Conservation (phyloP, 2,888 invertebrate species). For the Thymelicus acteon region DNA sequence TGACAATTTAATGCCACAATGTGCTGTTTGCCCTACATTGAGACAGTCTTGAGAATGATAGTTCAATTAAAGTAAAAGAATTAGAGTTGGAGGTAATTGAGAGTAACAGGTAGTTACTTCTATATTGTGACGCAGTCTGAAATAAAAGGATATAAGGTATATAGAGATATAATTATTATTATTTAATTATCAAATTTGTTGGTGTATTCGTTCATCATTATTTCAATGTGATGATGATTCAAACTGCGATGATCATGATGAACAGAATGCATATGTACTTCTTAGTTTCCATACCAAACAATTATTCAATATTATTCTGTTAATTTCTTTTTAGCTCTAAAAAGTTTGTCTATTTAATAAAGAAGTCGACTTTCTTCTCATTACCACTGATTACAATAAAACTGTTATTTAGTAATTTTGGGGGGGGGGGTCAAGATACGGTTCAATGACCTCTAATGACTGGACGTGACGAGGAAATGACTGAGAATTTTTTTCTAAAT, state of each 20-base stretch:
- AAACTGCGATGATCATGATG: no score
- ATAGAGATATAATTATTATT: no score
- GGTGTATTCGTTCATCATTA: no score
- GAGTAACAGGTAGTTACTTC: neutral
- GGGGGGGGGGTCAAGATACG: conserved; percentile 46
- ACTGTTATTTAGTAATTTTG: conserved; percentile 59
- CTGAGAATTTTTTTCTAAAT: conserved; percentile 45
- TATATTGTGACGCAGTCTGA: neutral
- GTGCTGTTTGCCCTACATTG: conserved; percentile 25
- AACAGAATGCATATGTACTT: no score
- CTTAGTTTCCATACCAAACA: no score
- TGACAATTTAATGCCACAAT: conserved; percentile 75
- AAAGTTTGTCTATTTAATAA: neutral
- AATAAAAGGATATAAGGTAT: no score
- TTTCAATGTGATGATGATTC: no score
- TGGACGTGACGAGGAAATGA: conserved; percentile 50
- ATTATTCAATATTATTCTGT: no score
- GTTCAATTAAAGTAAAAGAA: conserved; percentile 13
- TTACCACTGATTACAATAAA: conserved; percentile 77
- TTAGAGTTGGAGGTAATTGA: neutral
- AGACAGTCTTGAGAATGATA: conserved; percentile 9
- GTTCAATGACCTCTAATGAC: conserved; percentile 70
- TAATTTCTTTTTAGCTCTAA: neutral
- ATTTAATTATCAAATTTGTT: no score
- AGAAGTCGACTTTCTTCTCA: conserved; percentile 56